Conservation (phyloP, 1,140 invertebrate genomes). For the Dinothrombium tinctorium region DNA sequence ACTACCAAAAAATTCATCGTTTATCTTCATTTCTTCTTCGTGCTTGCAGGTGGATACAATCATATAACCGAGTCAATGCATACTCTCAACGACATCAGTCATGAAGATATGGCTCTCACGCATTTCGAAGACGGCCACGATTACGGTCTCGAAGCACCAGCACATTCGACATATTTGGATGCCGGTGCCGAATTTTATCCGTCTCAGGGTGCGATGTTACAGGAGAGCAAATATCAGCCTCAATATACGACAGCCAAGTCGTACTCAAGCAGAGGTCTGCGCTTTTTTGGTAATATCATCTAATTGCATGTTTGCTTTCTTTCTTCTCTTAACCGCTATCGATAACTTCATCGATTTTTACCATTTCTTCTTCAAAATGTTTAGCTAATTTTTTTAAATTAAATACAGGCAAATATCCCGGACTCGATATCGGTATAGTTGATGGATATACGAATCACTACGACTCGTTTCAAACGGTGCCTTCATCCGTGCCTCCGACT, state of each 20-base stretch:
- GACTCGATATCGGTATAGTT: conserved; percentile 32
- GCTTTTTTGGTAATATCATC: not conserved
- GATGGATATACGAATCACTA: conserved; percentile 31
- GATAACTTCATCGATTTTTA: not conserved
- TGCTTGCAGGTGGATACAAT: conserved; percentile 15
- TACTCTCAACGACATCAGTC: conserved; percentile 15
- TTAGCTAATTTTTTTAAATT: not conserved
- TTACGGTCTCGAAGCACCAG: conserved; percentile 31
- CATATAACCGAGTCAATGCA: conserved; percentile 23
- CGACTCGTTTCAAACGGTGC: conserved; percentile 58
- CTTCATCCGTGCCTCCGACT: conserved; percentile 27
- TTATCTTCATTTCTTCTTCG: too few species aligned
- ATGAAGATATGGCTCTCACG: conserved; percentile 15
- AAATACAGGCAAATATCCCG: conserved; percentile 11
- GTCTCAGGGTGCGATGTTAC: conserved; percentile 22
- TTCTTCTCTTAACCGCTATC: not conserved
- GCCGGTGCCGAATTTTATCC: conserved; percentile 46
- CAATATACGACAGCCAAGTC: conserved; percentile 2
- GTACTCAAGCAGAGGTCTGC: not conserved
- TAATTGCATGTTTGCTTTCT: not conserved
- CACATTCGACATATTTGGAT: conserved; percentile 24
- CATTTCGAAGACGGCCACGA: conserved; percentile 36
- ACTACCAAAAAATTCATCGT: too few species aligned
- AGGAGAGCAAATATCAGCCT: conserved; percentile 21
- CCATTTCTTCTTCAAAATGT: not conserved